Base-by-base conservation (phyloP, 2,113 vertebrate genomes). In the Labrus mixtus region DNA sequence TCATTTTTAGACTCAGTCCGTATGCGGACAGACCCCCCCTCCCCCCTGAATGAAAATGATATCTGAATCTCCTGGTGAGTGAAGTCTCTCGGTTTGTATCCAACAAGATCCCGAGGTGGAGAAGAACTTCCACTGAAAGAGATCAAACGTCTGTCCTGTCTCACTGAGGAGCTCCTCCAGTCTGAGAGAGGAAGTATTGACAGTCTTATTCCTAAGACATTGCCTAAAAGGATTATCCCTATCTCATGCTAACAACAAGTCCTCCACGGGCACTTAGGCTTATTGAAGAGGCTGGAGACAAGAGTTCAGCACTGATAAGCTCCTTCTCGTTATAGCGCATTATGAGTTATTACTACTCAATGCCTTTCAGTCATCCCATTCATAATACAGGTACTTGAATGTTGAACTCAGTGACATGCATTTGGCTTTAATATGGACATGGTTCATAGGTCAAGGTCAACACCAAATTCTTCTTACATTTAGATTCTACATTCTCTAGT, bases 221-320 rank as follows among this genome's bases (percentile, higher is more conserved):
- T 50, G 58, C 68, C 77, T 89, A 75, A 86, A 78, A 75, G 92
- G 93, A 93, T 94, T 92, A 94, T 87, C 81, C 82, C 73, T 65
- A 65, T 81, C 62, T 61, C 16, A 55, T 61, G 76, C 41, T 23
- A 67, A 72, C 57, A 69, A 19, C 83, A 64, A 46, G 66, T 81
- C 48, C 73, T 74, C 60, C 70, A 46, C 75, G 33, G 78, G 33
- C 23, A 85, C 61, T 45, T 19, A 61, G 76, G 82, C 82, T 90
- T 83, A 87, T 87, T 84, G 78, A 62, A 57, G 62, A 72, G 65
- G 68, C 50, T 79, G 48, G 83, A 73, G 82, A 46, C 16, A 59
- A 67, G 33, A 55, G 71, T 45, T 70, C 22, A 72, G 22, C 33
- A 29, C 55, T 17, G 48, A 80, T 89, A 58, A 83, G 36, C 39